Percentiles rank a stretch among this genome's conserved stretches.
phyloP scores from a whole-genome alignment of 1,140 invertebrate genomes.

The Bradynema listronoti region DNA sequence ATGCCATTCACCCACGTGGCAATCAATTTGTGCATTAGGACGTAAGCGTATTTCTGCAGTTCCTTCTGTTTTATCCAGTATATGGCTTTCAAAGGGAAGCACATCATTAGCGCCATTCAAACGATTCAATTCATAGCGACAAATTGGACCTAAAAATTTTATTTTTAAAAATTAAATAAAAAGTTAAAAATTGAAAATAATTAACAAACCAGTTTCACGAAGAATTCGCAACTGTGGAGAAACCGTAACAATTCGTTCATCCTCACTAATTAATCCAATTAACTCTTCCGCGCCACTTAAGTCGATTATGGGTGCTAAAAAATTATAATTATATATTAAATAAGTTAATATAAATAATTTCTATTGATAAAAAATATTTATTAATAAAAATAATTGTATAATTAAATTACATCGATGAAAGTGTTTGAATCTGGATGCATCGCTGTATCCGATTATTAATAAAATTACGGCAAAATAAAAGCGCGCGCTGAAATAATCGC shows the following conservation, averaged over 20 bases:
- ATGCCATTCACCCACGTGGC: slow-evolving; percentile 37
- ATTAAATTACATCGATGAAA: no score
- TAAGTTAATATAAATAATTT: background rate
- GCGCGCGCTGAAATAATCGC: no score
- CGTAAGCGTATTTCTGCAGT: slow-evolving; percentile 44
- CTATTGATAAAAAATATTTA: background rate
- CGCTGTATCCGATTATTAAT: no score
- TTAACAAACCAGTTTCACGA: slow-evolving; percentile 47
- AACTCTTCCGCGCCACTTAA: slow-evolving; percentile 51
- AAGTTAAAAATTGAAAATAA: slow-evolving; percentile 15
- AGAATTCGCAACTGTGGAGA: slow-evolving; percentile 51
- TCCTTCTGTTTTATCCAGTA: slow-evolving; percentile 46
- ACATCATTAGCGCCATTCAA: slow-evolving; percentile 14
- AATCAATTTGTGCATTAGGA: slow-evolving; percentile 41
- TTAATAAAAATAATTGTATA: background rate
- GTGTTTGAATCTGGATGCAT: no score
- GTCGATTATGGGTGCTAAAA: slow-evolving; percentile 47
- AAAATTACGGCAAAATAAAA: no score
- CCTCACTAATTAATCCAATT: slow-evolving; percentile 49
- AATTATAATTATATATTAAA: slow-evolving; percentile 4
- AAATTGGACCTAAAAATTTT: slow-evolving; percentile 49
- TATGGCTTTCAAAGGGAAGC: slow-evolving; percentile 44
- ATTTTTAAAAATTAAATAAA: slow-evolving; percentile 8
- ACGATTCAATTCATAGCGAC: slow-evolving; percentile 46
- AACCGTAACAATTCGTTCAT: slow-evolving; percentile 47